Evolutionary conservation across 2,888 invertebrate genomes (phyloP).

Genomic region (Drosophila gaucha): DNA sequence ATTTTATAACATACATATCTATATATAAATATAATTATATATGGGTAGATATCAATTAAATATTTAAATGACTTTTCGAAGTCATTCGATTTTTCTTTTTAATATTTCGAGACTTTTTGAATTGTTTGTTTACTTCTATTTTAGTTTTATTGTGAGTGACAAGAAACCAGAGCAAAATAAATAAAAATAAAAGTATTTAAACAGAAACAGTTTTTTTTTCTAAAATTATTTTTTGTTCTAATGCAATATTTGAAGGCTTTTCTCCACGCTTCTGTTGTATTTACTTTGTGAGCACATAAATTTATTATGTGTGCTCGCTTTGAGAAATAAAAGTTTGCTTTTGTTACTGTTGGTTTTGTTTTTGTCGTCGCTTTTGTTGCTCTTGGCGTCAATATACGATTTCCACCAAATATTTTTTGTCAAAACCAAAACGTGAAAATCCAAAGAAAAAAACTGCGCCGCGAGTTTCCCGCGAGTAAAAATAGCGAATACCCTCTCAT

Average conservation of each 20-base stretch:
- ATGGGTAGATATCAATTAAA: too few relatives aligned
- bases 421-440: constrained; percentile 40
- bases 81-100: too few relatives aligned
- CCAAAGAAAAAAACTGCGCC: constrained; percentile 25
- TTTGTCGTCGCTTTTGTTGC: constrained; percentile 27
- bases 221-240: not conserved
- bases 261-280: constrained; percentile 24
- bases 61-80: not conserved
- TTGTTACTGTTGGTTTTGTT: constrained; percentile 17
- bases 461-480: constrained; percentile 32
- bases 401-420: constrained; percentile 31
- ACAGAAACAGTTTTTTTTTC: constrained; percentile 10
- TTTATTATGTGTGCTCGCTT: constrained; percentile 35
- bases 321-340: constrained; percentile 45
- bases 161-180: not conserved
- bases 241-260: constrained; percentile 15
- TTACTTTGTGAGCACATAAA: constrained; percentile 44
- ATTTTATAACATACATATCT: not conserved
- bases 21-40: not conserved
- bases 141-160: not conserved
- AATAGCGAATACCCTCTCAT: constrained; percentile 39
- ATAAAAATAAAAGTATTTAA: constrained; percentile 2
- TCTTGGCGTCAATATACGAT: constrained; percentile 26
- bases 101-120: not conserved
- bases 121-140: not conserved